Conservation (phyloP, 2,797 vertebrate genomes). For the Amblyraja radiata region DNA sequence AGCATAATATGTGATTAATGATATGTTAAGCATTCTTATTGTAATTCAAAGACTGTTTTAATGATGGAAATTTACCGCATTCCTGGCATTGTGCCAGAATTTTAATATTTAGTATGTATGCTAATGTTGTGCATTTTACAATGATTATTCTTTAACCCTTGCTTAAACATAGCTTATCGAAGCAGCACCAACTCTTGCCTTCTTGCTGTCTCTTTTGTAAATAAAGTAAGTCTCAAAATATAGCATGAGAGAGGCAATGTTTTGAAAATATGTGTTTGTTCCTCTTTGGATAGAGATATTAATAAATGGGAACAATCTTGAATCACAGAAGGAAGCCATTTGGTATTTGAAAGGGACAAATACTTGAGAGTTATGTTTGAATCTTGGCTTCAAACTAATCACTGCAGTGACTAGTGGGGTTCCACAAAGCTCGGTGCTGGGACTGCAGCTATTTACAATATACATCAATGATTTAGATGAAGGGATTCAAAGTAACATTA, state of each 20-base stretch:
- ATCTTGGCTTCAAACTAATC: background rate
- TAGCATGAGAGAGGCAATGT: background rate
- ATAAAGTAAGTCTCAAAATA: background rate
- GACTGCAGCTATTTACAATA: no score
- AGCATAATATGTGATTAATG: conserved; percentile 28
- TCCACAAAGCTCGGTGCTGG: no score
- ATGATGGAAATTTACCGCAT: conserved; percentile 30
- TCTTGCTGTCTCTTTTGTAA: background rate
- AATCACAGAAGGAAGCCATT: background rate
- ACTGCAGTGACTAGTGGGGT: no score
- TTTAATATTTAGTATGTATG: conserved; percentile 36
- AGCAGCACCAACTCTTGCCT: background rate
- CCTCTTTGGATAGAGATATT: background rate
- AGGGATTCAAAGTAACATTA: no score
- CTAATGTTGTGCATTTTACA: conserved; percentile 30
- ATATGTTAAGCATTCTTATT: conserved; percentile 32
- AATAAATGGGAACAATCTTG: background rate
- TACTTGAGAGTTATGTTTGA: background rate
- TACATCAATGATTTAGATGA: no score
- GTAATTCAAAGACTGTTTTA: conserved; percentile 31
- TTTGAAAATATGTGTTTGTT: background rate
- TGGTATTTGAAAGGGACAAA: background rate
- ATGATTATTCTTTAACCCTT: conserved; percentile 34
- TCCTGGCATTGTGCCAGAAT: conserved; percentile 20
- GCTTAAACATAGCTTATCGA: background rate